phyloP scores from a whole-genome alignment of 2,113 vertebrate species.

The Trachemys scripta region DNA sequence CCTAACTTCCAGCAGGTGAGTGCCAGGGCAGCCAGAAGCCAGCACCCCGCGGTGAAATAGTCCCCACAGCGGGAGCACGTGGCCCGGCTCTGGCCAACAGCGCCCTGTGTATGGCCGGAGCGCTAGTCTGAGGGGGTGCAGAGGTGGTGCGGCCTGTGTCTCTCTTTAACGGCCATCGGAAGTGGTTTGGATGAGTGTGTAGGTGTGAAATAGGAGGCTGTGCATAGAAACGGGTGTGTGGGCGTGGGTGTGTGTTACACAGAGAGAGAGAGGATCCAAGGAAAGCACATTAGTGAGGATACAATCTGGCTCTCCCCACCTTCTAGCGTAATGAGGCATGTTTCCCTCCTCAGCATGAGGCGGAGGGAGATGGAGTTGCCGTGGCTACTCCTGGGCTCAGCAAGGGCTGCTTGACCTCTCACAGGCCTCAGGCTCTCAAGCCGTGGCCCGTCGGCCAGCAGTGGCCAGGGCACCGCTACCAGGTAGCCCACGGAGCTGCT shows the following conservation, averaged over 20 bases:
- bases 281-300: conserved; percentile 23
- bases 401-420: background rate
- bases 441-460: background rate
- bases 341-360: background rate
- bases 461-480: too few species aligned
- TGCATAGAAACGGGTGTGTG: background rate
- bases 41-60: background rate
- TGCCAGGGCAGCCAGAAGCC: background rate
- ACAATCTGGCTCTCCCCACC: background rate
- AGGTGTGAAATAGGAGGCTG: background rate
- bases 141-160: too few species aligned
- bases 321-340: background rate
- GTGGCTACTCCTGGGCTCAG: background rate
- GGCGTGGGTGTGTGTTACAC: background rate
- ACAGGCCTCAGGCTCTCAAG: background rate
- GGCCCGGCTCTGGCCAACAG: background rate
- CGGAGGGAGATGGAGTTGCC: background rate
- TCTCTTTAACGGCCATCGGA: too few species aligned
- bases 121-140: background rate
- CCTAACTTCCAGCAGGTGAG: background rate
- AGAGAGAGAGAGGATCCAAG: background rate
- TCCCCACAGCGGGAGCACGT: background rate
- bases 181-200: accelerated
- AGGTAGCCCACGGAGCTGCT: too few species aligned
- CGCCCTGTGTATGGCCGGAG: background rate